Evolutionary conservation across 1,140 invertebrate species (phyloP).

Genomic region (Mizuhopecten yessoensis): DNA sequence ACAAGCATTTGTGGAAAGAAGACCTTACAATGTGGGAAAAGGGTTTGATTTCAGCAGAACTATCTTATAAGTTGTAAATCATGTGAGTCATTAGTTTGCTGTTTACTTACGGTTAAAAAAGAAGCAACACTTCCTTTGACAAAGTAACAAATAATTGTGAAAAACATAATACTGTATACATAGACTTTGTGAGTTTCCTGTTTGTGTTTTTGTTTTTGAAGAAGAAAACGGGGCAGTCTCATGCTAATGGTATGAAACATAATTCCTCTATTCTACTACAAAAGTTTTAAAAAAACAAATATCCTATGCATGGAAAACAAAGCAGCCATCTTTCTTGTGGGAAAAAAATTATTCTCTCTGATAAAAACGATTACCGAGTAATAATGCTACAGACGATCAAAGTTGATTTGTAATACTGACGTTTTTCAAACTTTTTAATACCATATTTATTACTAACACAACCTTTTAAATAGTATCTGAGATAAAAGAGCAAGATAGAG

Average conservation of each 20-base stretch:
- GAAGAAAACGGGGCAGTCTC: neutral
- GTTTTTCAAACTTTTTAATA: too few species aligned
- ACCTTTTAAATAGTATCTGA: too few species aligned
- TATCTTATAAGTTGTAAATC: neutral
- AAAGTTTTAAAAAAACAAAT: neutral
- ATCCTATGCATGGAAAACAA: neutral
- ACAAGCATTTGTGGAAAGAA: neutral
- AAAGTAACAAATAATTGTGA: neutral
- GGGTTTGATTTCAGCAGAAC: constrained; percentile 20
- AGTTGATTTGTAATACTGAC: too few species aligned
- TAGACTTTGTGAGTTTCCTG: neutral
- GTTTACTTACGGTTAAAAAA: neutral
- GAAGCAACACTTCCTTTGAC: constrained; percentile 2
- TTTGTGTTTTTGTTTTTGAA: too few species aligned
- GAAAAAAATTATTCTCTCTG: neutral
- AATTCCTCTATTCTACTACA: neutral
- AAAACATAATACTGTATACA: neutral
- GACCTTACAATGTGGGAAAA: neutral
- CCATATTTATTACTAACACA: too few species aligned
- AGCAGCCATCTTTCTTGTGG: neutral
- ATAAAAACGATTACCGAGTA: too few species aligned
- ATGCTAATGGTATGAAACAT: neutral
- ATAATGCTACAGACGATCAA: too few species aligned
- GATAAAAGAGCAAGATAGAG: too few species aligned
- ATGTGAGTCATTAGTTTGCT: neutral